A percentile compares a stretch with the other conserved stretches of the same genome.
Conservation (phyloP, 1,140 invertebrate genomes). For the Polypedilum pembai region DNA sequence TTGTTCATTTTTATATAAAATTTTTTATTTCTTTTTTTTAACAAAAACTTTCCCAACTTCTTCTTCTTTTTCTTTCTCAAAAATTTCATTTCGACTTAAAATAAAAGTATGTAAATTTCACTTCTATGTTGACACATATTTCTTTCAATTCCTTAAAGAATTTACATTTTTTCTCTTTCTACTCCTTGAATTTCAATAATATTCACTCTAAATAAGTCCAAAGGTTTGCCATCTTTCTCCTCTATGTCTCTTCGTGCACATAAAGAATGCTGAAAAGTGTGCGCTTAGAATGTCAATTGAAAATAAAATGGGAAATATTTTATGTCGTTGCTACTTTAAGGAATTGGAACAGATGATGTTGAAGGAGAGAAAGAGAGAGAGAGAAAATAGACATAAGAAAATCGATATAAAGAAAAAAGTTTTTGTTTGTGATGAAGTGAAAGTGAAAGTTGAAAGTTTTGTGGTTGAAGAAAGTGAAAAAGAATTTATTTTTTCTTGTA, state of each 20-base stretch:
- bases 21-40: background rate
- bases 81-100: background rate
- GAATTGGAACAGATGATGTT: constrained; percentile 11
- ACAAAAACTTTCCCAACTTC: too few relatives aligned
- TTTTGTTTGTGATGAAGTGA: constrained; percentile 1
- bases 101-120: constrained; percentile 17
- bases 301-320: background rate
- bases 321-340: background rate
- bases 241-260: background rate
- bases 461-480: background rate
- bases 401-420: background rate
- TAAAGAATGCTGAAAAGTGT: background rate
- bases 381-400: background rate
- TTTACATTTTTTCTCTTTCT: background rate
- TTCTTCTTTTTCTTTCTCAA: background rate
- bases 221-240: background rate
- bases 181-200: background rate
- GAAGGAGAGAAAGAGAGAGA: background rate
- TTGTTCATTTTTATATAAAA: background rate
- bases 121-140: constrained; percentile 22
- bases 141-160: background rate
- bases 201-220: background rate
- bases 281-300: constrained; percentile 10
- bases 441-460: background rate
- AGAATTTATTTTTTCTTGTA: too few relatives aligned